A percentile compares a stretch with the other conserved stretches of the same genome.
These are phyloP conservation scores for Camponotus floridanus DNA, from an alignment of 1,140 invertebrate species.

Conservation along the genomic window DNA sequence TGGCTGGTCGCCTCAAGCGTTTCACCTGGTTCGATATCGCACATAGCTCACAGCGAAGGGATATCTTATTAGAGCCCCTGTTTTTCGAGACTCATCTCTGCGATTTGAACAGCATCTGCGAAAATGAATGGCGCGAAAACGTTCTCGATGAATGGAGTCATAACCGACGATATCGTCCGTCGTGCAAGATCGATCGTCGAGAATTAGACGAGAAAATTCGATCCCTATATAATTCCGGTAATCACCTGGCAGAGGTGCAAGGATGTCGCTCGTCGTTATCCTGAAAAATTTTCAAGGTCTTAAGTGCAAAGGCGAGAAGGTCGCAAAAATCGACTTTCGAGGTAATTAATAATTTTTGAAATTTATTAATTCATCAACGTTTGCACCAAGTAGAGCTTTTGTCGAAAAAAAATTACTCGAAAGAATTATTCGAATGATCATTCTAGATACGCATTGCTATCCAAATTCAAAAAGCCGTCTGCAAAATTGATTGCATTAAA, in stretches of 20 bases:
- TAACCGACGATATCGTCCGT: constrained; percentile 8
- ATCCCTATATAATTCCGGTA: neutral
- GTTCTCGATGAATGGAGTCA: constrained; percentile 15
- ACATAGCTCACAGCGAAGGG: neutral
- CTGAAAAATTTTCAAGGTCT: constrained; percentile 89
- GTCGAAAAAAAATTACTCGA: neutral
- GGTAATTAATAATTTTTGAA: constrained; percentile 84
- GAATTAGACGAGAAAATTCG: constrained; percentile 35
- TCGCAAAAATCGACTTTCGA: constrained; percentile 89
- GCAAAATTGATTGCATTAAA: too few relatives aligned
- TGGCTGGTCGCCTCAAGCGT: neutral
- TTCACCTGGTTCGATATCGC: constrained; percentile 45
- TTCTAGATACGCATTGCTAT: neutral
- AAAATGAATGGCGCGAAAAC: constrained; percentile 33
- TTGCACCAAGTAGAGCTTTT: neutral
- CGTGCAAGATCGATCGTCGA: constrained; percentile 12
- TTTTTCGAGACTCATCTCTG: neutral
- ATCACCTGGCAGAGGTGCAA: neutral
- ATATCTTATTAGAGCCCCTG: neutral
- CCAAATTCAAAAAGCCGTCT: too few relatives aligned
- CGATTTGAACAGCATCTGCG: neutral
- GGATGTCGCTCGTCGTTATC: constrained; percentile 88
- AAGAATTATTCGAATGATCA: neutral
- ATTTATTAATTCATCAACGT: constrained; percentile 10
- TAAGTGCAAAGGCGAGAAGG: constrained; percentile 89